Evolutionary conservation across 2,888 invertebrate genomes (phyloP).

Genomic region (Polylopha cassiicola): DNA sequence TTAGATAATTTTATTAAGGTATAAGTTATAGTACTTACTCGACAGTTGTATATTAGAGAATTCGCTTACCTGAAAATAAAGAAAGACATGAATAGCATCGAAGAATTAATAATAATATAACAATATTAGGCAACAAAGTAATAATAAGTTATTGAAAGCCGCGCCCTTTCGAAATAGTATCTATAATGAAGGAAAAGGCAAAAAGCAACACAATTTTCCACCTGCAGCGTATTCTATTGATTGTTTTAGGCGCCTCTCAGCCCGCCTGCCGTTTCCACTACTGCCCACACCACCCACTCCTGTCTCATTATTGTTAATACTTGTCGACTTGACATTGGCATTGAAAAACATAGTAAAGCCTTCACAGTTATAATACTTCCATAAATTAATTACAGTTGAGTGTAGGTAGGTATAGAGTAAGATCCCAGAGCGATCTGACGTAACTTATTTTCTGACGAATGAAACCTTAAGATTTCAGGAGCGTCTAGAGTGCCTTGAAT

Average conservation of each 20-base stretch:
- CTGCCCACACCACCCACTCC: conserved; percentile 21
- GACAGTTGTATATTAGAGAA: background rate
- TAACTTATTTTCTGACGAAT: no score
- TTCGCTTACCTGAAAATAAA: conserved; percentile 21
- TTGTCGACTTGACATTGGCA: conserved; percentile 27
- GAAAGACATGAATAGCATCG: background rate
- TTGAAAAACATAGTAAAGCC: conserved; percentile 9
- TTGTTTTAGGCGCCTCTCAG: conserved; percentile 26
- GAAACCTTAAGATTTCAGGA: no score
- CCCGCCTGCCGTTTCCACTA: conserved; percentile 17
- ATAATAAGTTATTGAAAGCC: background rate
- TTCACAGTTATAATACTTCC: background rate
- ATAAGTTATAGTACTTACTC: background rate
- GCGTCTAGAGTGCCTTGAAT: no score
- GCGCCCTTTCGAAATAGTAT: conserved; percentile 1
- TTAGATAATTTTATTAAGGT: conserved; percentile 7
- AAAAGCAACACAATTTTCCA: conserved; percentile 21
- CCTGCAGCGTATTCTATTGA: conserved; percentile 25
- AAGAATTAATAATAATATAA: background rate
- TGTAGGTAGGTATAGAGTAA: no score
- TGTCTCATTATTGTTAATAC: conserved; percentile 12
- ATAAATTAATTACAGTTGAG: no score
- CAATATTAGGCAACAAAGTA: no score
- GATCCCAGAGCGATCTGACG: no score
- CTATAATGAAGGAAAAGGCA: conserved; percentile 15